These are phyloP conservation scores for Toxotes lorentzi DNA, from an alignment of 2,797 vertebrate species.

Conservation along the genomic window DNA sequence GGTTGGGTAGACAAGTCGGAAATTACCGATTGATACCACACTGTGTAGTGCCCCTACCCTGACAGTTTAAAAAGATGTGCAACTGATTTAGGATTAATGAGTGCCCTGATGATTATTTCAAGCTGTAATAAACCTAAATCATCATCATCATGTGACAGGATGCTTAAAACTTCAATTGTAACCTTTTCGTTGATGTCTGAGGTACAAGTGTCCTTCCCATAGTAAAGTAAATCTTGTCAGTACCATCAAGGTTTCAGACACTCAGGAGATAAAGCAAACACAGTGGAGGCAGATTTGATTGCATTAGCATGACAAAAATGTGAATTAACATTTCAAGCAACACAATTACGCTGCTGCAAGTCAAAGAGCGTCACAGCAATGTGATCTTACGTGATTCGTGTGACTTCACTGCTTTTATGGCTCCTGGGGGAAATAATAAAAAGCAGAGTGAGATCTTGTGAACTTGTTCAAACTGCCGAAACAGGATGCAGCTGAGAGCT, in stretches of 20 bases:
- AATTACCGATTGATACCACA: neutral
- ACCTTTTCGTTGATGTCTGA: neutral
- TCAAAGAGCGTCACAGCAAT: slow-evolving; percentile 60
- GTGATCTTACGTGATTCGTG: slow-evolving; percentile 67
- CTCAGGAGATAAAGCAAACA: neutral
- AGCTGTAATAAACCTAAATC: neutral
- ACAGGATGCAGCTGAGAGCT: slow-evolving; percentile 87
- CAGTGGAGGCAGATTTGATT: neutral
- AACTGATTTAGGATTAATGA: neutral
- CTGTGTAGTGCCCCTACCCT: neutral
- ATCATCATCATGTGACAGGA: neutral
- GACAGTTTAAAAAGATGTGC: neutral
- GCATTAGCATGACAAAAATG: neutral
- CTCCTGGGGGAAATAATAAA: slow-evolving; percentile 75
- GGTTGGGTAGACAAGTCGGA: neutral
- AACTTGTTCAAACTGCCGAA: slow-evolving; percentile 69
- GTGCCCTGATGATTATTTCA: neutral
- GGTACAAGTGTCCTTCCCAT: no score
- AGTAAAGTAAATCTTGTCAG: neutral
- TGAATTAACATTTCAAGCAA: slow-evolving; percentile 19
- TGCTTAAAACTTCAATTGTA: neutral
- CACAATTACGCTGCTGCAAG: slow-evolving; percentile 4
- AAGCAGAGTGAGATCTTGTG: slow-evolving; percentile 65
- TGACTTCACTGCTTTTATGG: slow-evolving; percentile 67
- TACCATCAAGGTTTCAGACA: neutral